These are phyloP conservation scores for Thelaira solivaga DNA, from an alignment of 2,888 invertebrate species.

Conservation along the genomic window DNA sequence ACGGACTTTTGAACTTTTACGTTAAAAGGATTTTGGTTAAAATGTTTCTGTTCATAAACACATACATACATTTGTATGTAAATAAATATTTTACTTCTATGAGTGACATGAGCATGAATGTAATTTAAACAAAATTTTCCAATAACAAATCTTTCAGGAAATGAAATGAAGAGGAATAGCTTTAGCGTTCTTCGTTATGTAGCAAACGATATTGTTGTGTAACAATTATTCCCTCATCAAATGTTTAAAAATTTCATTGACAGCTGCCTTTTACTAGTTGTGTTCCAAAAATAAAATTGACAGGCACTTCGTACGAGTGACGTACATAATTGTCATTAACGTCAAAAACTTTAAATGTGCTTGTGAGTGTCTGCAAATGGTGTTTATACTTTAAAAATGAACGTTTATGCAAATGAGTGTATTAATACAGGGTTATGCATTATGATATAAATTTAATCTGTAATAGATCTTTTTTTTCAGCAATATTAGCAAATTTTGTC, in stretches of 20 bases:
- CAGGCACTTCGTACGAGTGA: slow-evolving; percentile 58
- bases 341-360: slow-evolving; percentile 50
- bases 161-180: slow-evolving; percentile 1
- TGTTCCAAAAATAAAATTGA: slow-evolving; percentile 55
- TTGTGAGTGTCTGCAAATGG: background rate
- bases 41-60: too few relatives aligned
- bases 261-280: slow-evolving; percentile 59
- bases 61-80: too few relatives aligned
- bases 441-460: background rate
- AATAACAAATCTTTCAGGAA: slow-evolving; percentile 49
- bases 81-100: background rate
- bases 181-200: slow-evolving; percentile 28
- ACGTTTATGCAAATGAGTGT: background rate
- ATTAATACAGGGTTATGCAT: background rate
- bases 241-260: slow-evolving; percentile 56
- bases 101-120: slow-evolving; percentile 50
- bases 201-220: slow-evolving; percentile 32
- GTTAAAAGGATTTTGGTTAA: too few relatives aligned
- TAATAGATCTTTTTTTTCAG: background rate
- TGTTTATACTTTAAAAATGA: background rate
- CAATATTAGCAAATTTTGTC: too few relatives aligned
- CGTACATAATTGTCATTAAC: slow-evolving; percentile 62
- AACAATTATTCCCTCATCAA: slow-evolving; percentile 50
- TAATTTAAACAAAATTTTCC: slow-evolving; percentile 55
- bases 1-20: background rate